Conservation (phyloP, 2,113 vertebrate genomes). For the Macrotus californicus region DNA sequence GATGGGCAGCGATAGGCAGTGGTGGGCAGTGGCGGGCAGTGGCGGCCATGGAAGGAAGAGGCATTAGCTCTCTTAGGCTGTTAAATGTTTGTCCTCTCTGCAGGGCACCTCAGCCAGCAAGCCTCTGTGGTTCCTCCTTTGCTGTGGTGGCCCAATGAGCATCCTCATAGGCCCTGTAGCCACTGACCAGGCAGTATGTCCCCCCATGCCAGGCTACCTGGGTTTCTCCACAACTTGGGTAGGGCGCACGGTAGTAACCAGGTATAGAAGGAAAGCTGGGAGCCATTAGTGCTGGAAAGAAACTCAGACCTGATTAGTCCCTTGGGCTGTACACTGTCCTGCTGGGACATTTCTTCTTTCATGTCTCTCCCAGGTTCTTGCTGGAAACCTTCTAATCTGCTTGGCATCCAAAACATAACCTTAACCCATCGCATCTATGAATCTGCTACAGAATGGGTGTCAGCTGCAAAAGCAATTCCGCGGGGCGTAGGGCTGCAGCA, state of each 20-base stretch:
- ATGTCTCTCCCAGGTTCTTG: neutral
- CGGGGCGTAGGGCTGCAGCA: neutral
- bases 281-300: neutral
- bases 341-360: neutral
- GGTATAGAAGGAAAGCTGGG: neutral
- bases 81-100: too few species aligned
- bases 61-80: too few species aligned
- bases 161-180: too few species aligned
- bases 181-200: neutral
- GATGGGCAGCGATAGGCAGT: too few species aligned
- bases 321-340: neutral
- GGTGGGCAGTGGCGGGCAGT: too few species aligned
- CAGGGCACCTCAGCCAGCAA: too few species aligned
- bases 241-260: neutral
- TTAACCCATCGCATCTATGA: neutral
- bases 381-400: neutral
- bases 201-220: slow-evolving; percentile 54
- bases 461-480: neutral
- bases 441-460: neutral
- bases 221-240: neutral
- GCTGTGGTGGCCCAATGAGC: too few species aligned
- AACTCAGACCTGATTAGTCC: neutral
- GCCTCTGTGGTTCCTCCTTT: too few species aligned
- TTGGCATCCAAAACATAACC: neutral
- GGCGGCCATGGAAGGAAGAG: too few species aligned